A percentile compares a stretch with the other conserved stretches of the same genome.
Conservation (phyloP, 2,888 invertebrate genomes). For the Dusona sp. region DNA sequence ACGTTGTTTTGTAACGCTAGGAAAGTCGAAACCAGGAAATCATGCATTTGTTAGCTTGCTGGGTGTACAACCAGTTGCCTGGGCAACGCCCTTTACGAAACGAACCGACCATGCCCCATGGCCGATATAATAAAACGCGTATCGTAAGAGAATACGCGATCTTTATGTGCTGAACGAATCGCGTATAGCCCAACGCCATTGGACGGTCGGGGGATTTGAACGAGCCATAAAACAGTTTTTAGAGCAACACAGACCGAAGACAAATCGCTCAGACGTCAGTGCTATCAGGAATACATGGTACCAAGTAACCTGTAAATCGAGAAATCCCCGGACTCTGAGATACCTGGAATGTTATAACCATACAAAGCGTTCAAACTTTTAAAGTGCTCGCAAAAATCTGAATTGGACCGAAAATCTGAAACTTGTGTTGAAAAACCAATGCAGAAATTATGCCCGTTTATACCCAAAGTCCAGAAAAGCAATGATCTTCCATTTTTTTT, state of each 20-base stretch:
- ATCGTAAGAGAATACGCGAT: slow-evolving; percentile 13
- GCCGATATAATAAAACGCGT: slow-evolving; percentile 33
- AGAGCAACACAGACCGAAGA: slow-evolving; percentile 75
- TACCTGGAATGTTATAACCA: slow-evolving; percentile 18
- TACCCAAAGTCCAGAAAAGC: not conserved
- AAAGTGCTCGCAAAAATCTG: not conserved
- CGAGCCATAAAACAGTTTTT: slow-evolving; percentile 74
- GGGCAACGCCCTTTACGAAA: slow-evolving; percentile 57
- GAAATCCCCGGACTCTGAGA: slow-evolving; percentile 8
- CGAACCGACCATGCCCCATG: slow-evolving; percentile 22
- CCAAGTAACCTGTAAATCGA: slow-evolving; percentile 50
- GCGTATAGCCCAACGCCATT: slow-evolving; percentile 30
- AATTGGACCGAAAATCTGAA: not conserved
- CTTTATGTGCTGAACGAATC: slow-evolving; percentile 19
- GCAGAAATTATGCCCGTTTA: not conserved
- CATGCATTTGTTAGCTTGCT: slow-evolving; percentile 72
- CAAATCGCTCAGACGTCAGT: slow-evolving; percentile 80
- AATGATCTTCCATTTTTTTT: not conserved
- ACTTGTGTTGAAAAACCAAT: not conserved
- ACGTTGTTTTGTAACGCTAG: slow-evolving; percentile 76
- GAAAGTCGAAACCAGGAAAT: slow-evolving; percentile 79
- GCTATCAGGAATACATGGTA: slow-evolving; percentile 76
- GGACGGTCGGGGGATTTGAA: slow-evolving; percentile 72
- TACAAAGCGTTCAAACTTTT: not conserved
- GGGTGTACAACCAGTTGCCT: slow-evolving; percentile 60